phyloP scores from a whole-genome alignment of 1,140 invertebrate species.

The Drosophila simulans region DNA sequence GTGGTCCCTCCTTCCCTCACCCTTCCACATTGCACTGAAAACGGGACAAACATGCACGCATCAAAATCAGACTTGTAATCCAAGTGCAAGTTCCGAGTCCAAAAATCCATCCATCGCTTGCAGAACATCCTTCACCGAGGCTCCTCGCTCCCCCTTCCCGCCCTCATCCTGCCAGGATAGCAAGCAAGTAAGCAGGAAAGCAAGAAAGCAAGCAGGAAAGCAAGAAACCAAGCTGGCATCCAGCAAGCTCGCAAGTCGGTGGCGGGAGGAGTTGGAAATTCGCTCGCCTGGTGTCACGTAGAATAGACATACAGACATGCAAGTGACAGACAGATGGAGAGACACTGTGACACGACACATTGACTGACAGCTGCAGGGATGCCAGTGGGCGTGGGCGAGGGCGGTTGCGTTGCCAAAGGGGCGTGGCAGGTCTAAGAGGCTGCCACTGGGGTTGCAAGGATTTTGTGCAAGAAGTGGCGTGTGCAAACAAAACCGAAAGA shows the following conservation, averaged over 20 bases:
- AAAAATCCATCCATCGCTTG: slow-evolving; percentile 80
- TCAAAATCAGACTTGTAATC: slow-evolving; percentile 83
- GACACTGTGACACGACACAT: slow-evolving; percentile 84
- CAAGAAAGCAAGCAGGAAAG: slow-evolving; percentile 13
- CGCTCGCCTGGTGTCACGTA: slow-evolving; percentile 80
- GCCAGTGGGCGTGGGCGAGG: slow-evolving; percentile 32
- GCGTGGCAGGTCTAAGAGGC: slow-evolving; percentile 44
- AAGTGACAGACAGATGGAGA: slow-evolving; percentile 84
- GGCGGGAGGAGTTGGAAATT: slow-evolving; percentile 42
- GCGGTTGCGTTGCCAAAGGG: neutral
- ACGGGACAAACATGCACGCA: slow-evolving; percentile 72
- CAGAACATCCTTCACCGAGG: slow-evolving; percentile 54
- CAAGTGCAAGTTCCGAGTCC: slow-evolving; percentile 82
- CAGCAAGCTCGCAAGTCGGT: slow-evolving; percentile 13
- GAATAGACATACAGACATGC: slow-evolving; percentile 81
- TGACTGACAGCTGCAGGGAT: slow-evolving; percentile 83
- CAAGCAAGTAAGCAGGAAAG: slow-evolving; percentile 16
- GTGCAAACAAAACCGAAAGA: slow-evolving; percentile 79
- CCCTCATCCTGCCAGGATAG: slow-evolving; percentile 35
- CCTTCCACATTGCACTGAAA: slow-evolving; percentile 18
- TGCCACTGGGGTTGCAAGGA: slow-evolving; percentile 50
- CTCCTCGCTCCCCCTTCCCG: slow-evolving; percentile 16
- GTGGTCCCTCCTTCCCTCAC: slow-evolving; percentile 40
- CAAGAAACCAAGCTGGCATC: slow-evolving; percentile 17
- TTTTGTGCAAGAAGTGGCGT: slow-evolving; percentile 78